Evolutionary conservation across 2,888 invertebrate species (phyloP).

Genomic region (Pyrrhia umbra): DNA sequence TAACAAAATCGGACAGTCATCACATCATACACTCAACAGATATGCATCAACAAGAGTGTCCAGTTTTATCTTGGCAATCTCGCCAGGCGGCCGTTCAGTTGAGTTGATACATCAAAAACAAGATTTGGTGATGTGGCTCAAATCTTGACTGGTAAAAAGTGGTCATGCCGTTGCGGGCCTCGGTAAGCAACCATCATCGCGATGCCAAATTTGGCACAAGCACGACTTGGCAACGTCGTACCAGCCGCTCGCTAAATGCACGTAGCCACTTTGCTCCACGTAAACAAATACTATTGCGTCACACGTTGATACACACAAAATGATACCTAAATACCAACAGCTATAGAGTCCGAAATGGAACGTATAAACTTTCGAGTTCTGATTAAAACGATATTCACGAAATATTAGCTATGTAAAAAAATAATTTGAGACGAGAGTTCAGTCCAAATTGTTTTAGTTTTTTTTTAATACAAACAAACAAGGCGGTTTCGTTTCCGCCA

Average conservation of each 20-base stretch:
- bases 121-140: conserved; percentile 65
- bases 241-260: conserved; percentile 72
- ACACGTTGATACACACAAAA: conserved; percentile 70
- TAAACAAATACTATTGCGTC: conserved; percentile 88
- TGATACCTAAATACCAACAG: conserved; percentile 66
- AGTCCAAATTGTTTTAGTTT: background rate
- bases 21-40: background rate
- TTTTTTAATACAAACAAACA: background rate
- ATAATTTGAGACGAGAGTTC: conserved; percentile 62
- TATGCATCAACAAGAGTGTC: conserved; percentile 13
- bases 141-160: conserved; percentile 73
- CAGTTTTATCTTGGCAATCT: conserved; percentile 48
- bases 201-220: conserved; percentile 84
- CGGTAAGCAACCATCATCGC: conserved; percentile 71
- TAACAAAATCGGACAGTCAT: conserved; percentile 1
- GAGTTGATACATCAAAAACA: conserved; percentile 69
- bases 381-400: conserved; percentile 78
- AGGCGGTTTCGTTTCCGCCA: background rate
- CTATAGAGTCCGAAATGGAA: conserved; percentile 65
- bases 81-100: conserved; percentile 49
- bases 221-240: conserved; percentile 85
- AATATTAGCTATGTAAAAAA: conserved; percentile 70
- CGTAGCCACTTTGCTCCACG: conserved; percentile 78
- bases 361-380: conserved; percentile 28
- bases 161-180: conserved; percentile 69